Evolutionary conservation across 2,888 invertebrate genomes (phyloP).

Genomic region (Deilephila porcellus): DNA sequence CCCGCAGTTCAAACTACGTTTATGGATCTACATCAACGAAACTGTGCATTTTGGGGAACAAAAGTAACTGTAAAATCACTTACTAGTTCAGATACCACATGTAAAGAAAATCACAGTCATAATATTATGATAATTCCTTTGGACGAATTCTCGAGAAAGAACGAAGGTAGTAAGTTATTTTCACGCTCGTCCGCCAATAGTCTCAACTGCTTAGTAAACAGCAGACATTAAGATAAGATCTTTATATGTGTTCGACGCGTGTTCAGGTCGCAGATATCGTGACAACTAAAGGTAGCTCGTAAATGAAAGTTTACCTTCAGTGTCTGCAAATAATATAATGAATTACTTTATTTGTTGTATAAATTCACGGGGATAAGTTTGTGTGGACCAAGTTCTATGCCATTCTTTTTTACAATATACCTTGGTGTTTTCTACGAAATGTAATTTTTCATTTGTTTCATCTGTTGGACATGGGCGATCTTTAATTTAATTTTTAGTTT

Average conservation of each 20-base stretch:
- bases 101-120: too few relatives aligned
- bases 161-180: not conserved
- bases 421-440: too few relatives aligned
- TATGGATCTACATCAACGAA: too few relatives aligned
- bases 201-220: not conserved
- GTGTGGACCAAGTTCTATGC: not conserved
- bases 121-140: not conserved
- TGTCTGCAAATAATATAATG: slow-evolving; percentile 12
- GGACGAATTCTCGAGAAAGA: not conserved
- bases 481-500: too few relatives aligned
- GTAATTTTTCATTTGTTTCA: too few relatives aligned
- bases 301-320: slow-evolving; percentile 8
- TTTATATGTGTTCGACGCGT: not conserved
- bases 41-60: too few relatives aligned
- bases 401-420: not conserved
- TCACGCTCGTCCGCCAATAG: not conserved
- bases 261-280: not conserved
- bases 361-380: not conserved
- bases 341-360: not conserved
- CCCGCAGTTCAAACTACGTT: too few relatives aligned
- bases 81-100: too few relatives aligned
- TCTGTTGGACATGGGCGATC: too few relatives aligned
- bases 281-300: not conserved
- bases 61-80: too few relatives aligned
- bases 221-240: not conserved